phyloP scores from a whole-genome alignment of 2,113 vertebrate species.

The Festucalex cinctus region DNA sequence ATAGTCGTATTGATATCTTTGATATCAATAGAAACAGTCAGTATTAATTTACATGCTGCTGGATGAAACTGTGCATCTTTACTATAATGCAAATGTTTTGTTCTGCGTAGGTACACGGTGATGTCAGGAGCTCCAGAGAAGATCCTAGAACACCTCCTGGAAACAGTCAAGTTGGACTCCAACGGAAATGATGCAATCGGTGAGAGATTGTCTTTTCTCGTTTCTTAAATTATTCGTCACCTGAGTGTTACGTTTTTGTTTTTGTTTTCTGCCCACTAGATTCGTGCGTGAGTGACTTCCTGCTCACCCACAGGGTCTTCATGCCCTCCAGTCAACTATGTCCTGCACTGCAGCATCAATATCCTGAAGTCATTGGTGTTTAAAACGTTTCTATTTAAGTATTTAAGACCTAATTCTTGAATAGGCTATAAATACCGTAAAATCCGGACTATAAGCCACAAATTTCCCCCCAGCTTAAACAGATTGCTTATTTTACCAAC shows the following conservation, averaged over 20 bases:
- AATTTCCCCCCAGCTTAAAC: not conserved
- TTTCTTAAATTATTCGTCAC: not conserved
- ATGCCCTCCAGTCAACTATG: constrained; percentile 88
- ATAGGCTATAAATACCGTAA: not conserved
- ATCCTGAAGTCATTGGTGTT: constrained; percentile 69
- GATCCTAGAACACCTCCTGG: constrained; percentile 90
- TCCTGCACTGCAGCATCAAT: constrained; percentile 84
- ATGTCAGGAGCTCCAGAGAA: constrained; percentile 94
- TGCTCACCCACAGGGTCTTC: constrained; percentile 89
- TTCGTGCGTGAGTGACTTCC: constrained; percentile 83
- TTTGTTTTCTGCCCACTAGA: constrained; percentile 68
- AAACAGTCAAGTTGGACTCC: constrained; percentile 83
- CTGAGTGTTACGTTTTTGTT: constrained; percentile 5
- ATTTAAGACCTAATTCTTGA: not conserved
- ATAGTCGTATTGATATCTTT: constrained; percentile 15
- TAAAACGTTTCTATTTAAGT: not conserved
- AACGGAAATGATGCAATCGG: constrained; percentile 80
- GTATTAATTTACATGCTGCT: no score
- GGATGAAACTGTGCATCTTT: not conserved
- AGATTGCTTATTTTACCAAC: not conserved
- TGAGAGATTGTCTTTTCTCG: constrained; percentile 28
- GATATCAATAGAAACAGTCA: no score
- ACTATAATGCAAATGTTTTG: not conserved
- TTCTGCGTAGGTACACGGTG: constrained; percentile 80
- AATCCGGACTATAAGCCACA: not conserved